Base-by-base conservation (phyloP, 2,797 vertebrate genomes). In the Sebastiscus tertius region DNA sequence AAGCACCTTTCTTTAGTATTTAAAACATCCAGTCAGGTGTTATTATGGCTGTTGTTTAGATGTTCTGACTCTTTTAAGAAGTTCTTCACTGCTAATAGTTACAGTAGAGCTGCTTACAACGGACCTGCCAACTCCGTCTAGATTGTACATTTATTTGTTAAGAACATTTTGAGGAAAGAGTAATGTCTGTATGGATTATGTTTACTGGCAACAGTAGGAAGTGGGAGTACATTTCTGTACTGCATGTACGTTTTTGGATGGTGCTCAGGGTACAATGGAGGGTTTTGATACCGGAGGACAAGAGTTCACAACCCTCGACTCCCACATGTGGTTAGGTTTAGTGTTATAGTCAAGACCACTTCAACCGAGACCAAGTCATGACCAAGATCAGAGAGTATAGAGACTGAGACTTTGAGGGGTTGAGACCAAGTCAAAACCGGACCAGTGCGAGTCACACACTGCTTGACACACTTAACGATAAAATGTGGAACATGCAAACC, bases 61-160 rank as follows among this genome's bases (percentile, higher is more conserved):
- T 24, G 13, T 11, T 66, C 9, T 18, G 1, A 55, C 4, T 7
- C 7, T 36, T 65, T 59, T 16, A 66, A 10, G 27, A 24, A 49
- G 34, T 34, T n/a, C 8, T 56, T 39, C 13, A 42, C 18, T 46
- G 18, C 5, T 36, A 12, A 29, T 69, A 0, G 4, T 39, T 54
- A 68, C 34, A 63, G 29, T 24, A 3, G 39, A 72, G 70, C 42
- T 46, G 42, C 42, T 46, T 1, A 46, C 0, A 46, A 18, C 3
- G 1, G 42, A 46, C 0, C 58, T 24, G 12, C 46, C 16, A 20
- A 20, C 46, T 0, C 46, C 0, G 6, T 46, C 42, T 46, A 46
- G 18, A 49, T 18, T 49, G 3, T 49, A 20, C 46, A 49, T 20
- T 49, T 49, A 18, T 18, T 49, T 49, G 46, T 20, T 12, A 22